Conservation (phyloP, 2,797 vertebrate genomes). For the Furcifer pardalis region DNA sequence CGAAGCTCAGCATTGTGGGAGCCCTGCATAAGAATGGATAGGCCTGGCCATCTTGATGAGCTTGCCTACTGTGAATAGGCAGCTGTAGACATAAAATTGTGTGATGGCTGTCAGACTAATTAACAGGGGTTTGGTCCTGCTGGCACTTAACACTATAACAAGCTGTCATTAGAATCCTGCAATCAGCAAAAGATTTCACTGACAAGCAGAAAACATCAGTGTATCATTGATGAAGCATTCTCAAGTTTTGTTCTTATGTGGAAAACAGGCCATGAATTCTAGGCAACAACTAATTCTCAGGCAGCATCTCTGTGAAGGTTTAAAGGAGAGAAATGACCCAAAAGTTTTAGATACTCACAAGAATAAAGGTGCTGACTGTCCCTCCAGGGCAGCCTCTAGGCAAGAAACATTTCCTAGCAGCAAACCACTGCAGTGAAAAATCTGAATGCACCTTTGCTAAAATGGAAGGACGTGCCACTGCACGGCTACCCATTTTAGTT, state of each 20-base stretch:
- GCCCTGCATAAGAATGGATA: not conserved
- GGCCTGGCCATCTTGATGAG: conserved; percentile 11
- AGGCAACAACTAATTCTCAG: not conserved
- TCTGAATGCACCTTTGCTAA: conserved; percentile 8
- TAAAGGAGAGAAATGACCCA: not conserved
- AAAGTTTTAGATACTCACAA: not conserved
- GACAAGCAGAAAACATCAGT: not conserved
- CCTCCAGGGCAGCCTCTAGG: not conserved
- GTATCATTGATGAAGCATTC: conserved; percentile 5
- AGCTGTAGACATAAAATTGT: conserved; percentile 14
- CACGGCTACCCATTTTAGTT: not conserved
- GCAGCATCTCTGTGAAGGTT: not conserved
- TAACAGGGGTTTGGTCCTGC: conserved; percentile 18
- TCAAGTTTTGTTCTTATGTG: not conserved
- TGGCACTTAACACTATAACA: conserved; percentile 11
- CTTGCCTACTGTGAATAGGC: not conserved
- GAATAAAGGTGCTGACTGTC: not conserved
- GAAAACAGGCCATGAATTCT: not conserved
- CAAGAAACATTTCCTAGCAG: not conserved
- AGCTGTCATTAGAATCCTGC: not conserved
- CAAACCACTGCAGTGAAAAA: not conserved
- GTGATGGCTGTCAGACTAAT: conserved; percentile 32
- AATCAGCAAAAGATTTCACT: conserved; percentile 29
- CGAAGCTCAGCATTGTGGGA: conserved; percentile 7
- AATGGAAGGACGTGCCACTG: not conserved